Evolutionary conservation across 2,113 vertebrate genomes (phyloP).

Genomic region (Accipiter virgatus): DNA sequence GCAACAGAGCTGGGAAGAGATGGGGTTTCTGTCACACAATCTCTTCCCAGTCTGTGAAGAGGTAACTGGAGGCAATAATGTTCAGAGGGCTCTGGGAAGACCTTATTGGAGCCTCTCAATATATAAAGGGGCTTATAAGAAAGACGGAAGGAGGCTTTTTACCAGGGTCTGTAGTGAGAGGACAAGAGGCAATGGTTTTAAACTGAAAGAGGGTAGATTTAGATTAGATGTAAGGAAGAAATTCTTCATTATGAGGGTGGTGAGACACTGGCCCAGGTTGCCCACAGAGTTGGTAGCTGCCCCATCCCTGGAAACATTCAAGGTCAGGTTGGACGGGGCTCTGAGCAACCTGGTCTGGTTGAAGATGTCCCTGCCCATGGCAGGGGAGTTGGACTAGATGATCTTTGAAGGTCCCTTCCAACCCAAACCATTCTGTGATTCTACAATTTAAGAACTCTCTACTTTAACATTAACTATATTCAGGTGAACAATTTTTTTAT

Average conservation of each 20-base stretch:
- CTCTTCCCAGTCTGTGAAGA: not conserved
- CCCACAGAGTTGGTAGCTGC: not conserved
- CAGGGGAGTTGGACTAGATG: not conserved
- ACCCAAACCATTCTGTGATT: not conserved
- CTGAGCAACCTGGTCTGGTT: not conserved
- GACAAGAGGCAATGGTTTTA: not conserved
- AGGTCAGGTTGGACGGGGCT: not conserved
- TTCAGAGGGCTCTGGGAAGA: not conserved
- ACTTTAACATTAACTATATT: not conserved
- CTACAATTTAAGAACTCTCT: not conserved
- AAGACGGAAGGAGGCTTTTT: not conserved
- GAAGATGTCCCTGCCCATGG: accelerated
- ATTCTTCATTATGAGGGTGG: not conserved
- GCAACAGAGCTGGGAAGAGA: not conserved
- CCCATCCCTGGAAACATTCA: not conserved
- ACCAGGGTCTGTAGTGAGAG: not conserved
- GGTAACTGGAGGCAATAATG: not conserved
- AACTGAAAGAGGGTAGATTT: not conserved
- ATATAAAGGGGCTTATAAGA: not conserved
- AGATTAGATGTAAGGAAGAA: not conserved
- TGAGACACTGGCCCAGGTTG: not conserved
- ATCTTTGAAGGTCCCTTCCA: not conserved
- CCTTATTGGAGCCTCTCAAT: not conserved
- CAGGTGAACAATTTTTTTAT: not conserved
- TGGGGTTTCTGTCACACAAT: not conserved